Percentiles rank a stretch among this genome's conserved stretches.
Evolutionary conservation across 2,888 invertebrate species (phyloP).

Genomic region (Rhaphigaster nebulosa): DNA sequence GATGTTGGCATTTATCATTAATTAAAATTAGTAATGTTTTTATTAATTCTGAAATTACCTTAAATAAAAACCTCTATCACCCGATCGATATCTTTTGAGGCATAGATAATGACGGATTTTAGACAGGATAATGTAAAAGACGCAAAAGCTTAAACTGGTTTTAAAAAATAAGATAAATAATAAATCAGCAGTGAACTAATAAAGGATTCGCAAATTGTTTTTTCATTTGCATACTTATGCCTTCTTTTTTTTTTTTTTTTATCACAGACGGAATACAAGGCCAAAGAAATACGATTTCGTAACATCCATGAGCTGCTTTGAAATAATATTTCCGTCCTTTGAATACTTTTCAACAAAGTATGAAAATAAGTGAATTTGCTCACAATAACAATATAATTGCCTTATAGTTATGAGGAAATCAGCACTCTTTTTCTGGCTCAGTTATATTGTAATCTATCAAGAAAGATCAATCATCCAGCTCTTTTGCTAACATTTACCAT

Average conservation of each 20-base stretch:
- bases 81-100: not conserved
- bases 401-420: too few species aligned
- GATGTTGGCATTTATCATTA: not conserved
- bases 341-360: not conserved
- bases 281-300: not conserved
- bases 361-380: too few species aligned
- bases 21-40: not conserved
- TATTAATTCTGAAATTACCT: not conserved
- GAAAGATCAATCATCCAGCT: too few species aligned
- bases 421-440: too few species aligned
- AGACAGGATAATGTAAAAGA: not conserved
- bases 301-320: not conserved
- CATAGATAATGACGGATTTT: not conserved
- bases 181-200: not conserved
- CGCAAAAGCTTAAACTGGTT: not conserved
- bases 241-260: not conserved
- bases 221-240: not conserved
- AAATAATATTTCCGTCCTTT: not conserved
- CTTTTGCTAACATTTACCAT: too few species aligned
- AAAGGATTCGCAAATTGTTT: not conserved
- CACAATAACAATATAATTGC: too few species aligned
- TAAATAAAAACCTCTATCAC: too few species aligned
- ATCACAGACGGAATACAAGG: not conserved
- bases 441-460: too few species aligned
- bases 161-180: not conserved